A percentile compares a stretch with the other conserved stretches of the same genome.
Conservation (phyloP, 2,797 vertebrate species). For the Brachyalestes nurse region DNA sequence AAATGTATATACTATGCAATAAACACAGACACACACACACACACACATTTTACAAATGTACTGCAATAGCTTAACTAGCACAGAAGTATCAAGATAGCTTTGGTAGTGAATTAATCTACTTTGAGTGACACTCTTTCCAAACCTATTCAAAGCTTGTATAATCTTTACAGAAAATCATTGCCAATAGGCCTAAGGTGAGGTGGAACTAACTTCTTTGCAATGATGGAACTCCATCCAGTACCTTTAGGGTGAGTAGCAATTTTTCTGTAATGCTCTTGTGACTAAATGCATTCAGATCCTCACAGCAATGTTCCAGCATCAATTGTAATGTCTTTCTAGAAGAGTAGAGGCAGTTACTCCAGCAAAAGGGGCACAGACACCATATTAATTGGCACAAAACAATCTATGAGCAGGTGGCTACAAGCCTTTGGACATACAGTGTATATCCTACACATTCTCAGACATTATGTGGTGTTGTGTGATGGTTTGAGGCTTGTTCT, state of each 20-base stretch:
- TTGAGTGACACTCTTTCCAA: no score
- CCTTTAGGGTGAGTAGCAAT: background rate
- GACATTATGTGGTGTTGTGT: background rate
- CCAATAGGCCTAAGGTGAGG: no score
- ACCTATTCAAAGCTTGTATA: no score
- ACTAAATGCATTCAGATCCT: background rate
- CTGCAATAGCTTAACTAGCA: no score
- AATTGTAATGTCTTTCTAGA: background rate
- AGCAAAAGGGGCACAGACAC: background rate
- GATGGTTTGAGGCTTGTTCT: background rate
- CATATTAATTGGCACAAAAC: background rate
- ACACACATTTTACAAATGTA: no score
- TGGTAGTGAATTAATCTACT: no score
- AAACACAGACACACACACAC: no score
- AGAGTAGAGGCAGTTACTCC: background rate
- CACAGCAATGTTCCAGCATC: background rate
- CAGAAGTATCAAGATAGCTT: no score
- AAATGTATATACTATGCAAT: no score
- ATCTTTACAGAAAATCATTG: no score
- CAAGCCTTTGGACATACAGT: background rate
- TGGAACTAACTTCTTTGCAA: background rate
- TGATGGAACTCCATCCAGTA: background rate
- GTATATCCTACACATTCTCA: background rate
- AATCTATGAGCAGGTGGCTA: background rate
- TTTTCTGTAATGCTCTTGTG: background rate